Evolutionary conservation across 1,140 invertebrate species (phyloP).

Genomic region (Hestina assimilis): DNA sequence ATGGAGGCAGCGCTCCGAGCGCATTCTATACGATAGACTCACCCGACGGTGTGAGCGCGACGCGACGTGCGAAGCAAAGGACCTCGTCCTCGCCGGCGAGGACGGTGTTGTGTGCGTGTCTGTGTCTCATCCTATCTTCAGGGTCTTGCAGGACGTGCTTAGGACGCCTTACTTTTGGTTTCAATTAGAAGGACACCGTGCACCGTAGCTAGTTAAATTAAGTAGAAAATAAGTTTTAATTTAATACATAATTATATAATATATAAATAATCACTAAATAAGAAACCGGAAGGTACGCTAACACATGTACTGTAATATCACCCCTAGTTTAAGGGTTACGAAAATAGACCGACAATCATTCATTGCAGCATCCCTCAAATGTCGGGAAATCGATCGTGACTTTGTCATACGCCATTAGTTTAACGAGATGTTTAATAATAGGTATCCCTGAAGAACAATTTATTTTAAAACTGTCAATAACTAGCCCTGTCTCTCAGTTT

Average conservation of each 20-base stretch:
- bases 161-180: no score
- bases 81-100: no score
- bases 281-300: conserved; percentile 16
- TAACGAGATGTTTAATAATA: neutral
- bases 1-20: no score
- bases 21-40: no score
- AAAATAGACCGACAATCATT: conserved; percentile 45
- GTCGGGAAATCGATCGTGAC: conserved; percentile 42
- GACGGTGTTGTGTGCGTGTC: no score
- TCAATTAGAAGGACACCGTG: neutral
- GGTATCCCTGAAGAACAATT: neutral
- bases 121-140: no score
- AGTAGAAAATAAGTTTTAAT: neutral
- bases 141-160: no score
- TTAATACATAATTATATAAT: neutral
- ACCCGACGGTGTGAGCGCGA: no score
- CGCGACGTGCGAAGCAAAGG: no score
- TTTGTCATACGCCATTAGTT: conserved; percentile 4
- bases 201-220: neutral
- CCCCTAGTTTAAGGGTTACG: conserved; percentile 32
- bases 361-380: conserved; percentile 20
- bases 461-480: no score
- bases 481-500: no score
- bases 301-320: conserved; percentile 11
- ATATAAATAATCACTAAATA: neutral